Conservation (phyloP, 92 coral and sea anemone species). For the Siderastrea siderea region DNA sequence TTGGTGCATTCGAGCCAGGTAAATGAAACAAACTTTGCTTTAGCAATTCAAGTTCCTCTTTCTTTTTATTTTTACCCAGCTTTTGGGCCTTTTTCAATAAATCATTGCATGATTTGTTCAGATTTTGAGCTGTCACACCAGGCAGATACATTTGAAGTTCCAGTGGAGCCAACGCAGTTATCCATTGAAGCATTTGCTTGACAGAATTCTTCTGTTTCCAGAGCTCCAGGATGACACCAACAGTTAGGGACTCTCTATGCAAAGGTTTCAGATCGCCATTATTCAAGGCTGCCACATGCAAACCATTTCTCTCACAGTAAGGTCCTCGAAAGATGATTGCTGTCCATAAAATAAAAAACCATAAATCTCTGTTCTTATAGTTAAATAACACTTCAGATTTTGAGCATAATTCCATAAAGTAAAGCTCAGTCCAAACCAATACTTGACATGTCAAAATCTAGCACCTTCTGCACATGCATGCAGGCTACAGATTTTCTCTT, state of each 20-base stretch:
- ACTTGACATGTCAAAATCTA: conserved; percentile 24
- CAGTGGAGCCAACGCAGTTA: conserved; percentile 55
- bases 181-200: conserved; percentile 52
- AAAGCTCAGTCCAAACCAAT: conserved; percentile 27
- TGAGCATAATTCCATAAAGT: conserved; percentile 34
- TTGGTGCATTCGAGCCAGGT: conserved; percentile 65
- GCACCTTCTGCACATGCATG: too few relatives aligned
- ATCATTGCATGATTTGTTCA: conserved; percentile 52
- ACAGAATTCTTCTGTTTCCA: conserved; percentile 50
- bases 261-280: conserved; percentile 54
- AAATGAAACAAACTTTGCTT: conserved; percentile 60
- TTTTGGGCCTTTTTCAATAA: conserved; percentile 42
- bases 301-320: conserved; percentile 48
- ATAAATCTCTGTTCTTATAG: conserved; percentile 50
- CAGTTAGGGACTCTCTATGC: conserved; percentile 47
- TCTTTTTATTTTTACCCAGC: conserved; percentile 30
- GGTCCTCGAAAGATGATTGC: conserved; percentile 56
- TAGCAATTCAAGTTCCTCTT: too few relatives aligned
- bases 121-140: conserved; percentile 41
- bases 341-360: conserved; percentile 40
- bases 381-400: conserved; percentile 35
- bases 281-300: conserved; percentile 57
- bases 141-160: conserved; percentile 26
- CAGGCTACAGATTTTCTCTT: conserved; percentile 23
- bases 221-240: conserved; percentile 44